These are phyloP conservation scores for Bombus impatiens DNA, from an alignment of 1,140 invertebrate species.

Conservation along the genomic window DNA sequence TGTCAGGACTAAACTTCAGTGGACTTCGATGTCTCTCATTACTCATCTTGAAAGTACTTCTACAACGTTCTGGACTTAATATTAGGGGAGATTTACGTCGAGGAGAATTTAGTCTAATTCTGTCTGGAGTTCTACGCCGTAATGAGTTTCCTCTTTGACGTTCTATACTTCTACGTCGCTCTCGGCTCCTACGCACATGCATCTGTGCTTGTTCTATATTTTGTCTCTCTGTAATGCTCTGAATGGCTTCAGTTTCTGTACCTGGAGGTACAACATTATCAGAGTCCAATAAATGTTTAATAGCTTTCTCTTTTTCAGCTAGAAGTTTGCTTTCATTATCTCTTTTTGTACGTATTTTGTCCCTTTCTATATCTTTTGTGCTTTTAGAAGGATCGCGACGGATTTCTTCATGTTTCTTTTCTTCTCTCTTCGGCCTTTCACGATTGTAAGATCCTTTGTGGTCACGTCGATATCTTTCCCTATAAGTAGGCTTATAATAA, in stretches of 20 bases:
- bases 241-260: constrained; percentile 78
- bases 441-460: constrained; percentile 61
- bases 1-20: constrained; percentile 63
- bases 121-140: constrained; percentile 68
- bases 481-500: constrained; percentile 69
- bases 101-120: constrained; percentile 69
- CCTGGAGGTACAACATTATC: constrained; percentile 81
- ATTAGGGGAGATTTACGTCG: constrained; percentile 68
- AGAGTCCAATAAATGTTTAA: constrained; percentile 79
- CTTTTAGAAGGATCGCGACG: constrained; percentile 80
- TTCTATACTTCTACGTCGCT: constrained; percentile 69
- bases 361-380: constrained; percentile 79
- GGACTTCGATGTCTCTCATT: constrained; percentile 66
- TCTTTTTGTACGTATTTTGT: constrained; percentile 77
- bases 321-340: constrained; percentile 79
- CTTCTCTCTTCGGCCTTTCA: constrained; percentile 67
- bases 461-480: constrained; percentile 64
- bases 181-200: constrained; percentile 57
- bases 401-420: constrained; percentile 71
- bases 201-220: constrained; percentile 61
- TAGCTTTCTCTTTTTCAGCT: constrained; percentile 80
- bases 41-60: constrained; percentile 56
- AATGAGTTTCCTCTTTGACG: constrained; percentile 67
- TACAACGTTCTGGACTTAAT: constrained; percentile 64
- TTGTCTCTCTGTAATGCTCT: constrained; percentile 76